Base-by-base conservation (phyloP, 2,888 invertebrate species). In the Parascotia fuliginaria region DNA sequence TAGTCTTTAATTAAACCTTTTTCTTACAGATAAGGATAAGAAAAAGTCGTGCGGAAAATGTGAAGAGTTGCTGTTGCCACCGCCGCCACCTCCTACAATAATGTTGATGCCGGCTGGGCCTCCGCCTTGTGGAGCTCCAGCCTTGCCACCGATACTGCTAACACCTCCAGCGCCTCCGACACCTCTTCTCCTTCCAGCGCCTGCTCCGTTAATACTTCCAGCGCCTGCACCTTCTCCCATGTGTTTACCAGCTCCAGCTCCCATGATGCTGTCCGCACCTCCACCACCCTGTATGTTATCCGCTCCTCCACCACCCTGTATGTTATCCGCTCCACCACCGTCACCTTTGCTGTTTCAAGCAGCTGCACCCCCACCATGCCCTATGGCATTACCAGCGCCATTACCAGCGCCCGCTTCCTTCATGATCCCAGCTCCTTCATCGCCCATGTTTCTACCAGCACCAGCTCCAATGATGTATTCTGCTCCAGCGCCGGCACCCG, bases 21-120 rank as follows among this genome's bases (percentile, higher is more conserved):
- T 6, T 42, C 43, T 59, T 54, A 1, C 60, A 69, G 71, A 65
- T 46, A 70, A 74, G 51, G 70, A 69, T n/a, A 68, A 69, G 56
- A 60, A 72, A 42, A 41, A 57, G 22, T 44, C 59, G 44, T 78
- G 77, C 34, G 59, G 29, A 37, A 58, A 47, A 42, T 71, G 46
- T 14, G 61, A 66, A 22, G 70, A 74, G 13, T 40, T 66, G 9
- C 49, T 63, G 1, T 42, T 75, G 15, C 83, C 79, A 9, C 79
- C 73, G 0, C 75, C 77, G 9, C 79, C 79, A 0, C 85, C 86
- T 3, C 70, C 83, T 0, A 85, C 88, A 0, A 83, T 89, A 9
- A 73, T 89, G 41, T 52, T 89, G 49, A 73, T 88, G 79, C 89
- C 89, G 9, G 83, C 87, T 0, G 63, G 70, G 0, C 75, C 82